Evolutionary conservation across 2,113 vertebrate species (phyloP), one percentile per base, ranked within the genome.

Genomic region (Onychostruthus taczanowskii): DNA sequence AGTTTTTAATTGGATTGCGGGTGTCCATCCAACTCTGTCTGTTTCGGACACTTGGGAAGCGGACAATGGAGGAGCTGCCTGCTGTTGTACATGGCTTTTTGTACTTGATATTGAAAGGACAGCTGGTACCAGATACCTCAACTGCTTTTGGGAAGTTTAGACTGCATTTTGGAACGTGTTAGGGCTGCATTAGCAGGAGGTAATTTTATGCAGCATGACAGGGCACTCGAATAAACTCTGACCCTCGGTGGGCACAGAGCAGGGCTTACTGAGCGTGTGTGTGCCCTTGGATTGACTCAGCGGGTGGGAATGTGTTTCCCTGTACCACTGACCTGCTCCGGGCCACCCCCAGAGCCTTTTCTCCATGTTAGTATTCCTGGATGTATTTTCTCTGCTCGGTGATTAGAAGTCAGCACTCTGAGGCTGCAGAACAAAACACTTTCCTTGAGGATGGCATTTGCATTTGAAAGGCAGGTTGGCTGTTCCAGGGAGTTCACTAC

Each of bases 391-490:
- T 49, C 33, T 74, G 80, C 62, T 84, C 26, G 2, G 64, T 76
- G 78, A 82, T 88, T 83, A 74, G 61, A 91, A 93, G 84, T 79
- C 84, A 84, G 62, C 18, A 18, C 76, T 93, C 50, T 23, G 69
- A 73, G 80, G 56, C 78, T 83, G 3, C 41, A 44, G 87, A 94
- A 80, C 78, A 79, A 78, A 92, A 66, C 43, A 9, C 55, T 82
- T 94, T 74, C 53, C 74, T 62, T 75, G 83, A 69, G 74, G 74
- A 49, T 70, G 72, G 31, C 30, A 84, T 96, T 96, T 94, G 95
- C 89, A 84, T 87, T 92, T 95, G 95, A 95, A 96, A 96, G 84
- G 68, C 80, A 69, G 56, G 63, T 15, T 83, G 68, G 87, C 82
- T 69, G 31, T 95, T 95, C n/a, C 88, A 55, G 84, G 73, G 73